Base-by-base conservation (phyloP, 2,888 invertebrate genomes). In the Bombylius discolor region DNA sequence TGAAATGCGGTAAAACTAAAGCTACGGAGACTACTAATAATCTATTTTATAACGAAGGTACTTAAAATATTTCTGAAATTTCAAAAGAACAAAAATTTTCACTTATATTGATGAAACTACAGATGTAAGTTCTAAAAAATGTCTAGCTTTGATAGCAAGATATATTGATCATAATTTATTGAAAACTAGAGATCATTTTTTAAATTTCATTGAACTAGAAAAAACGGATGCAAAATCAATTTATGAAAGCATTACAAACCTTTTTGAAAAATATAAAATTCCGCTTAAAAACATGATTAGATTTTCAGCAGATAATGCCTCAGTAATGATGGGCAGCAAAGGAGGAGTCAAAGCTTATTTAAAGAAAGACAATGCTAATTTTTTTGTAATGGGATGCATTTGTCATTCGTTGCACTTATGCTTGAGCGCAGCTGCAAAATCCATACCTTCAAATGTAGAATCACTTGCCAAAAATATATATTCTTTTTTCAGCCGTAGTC, bases 321-420 rank as follows among this genome's bases (percentile, higher is more conserved):
- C 55, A 31, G 62, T 63, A 23, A 64, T 66, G 64, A 64, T 64
- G 63, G 65, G 62, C 3, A 58, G 56, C 36, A 59, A 57, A 45
- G 55, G 55, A 47, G 60, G 64, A 9, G 60, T 65, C 9, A 49
- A 61, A 54, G 51, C 58, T 23, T 55, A 51, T 45, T 59, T 65
- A 49, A 52, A 51, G 52, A 39, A 59, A 53, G 51, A 59, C 31
- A 39, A 59, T 23, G 62, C 64, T 34, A 52, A 62, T 51, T 56
- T 65, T 49, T 64, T 61, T 60, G 60, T 64, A 5, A 55, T 62
- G 45, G 63, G 62, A 47, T 65, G 64, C 57, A 58, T 61, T n/a
- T 65, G 64, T 47, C 66, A 65, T 58, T 61, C 62, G 14, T 56
- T 62, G 46, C 60, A 63, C 53, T 55, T 65, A 12, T 64, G 64